Evolutionary conservation across 2,113 vertebrate genomes (phyloP).

Genomic region (Sylvietta virens): DNA sequence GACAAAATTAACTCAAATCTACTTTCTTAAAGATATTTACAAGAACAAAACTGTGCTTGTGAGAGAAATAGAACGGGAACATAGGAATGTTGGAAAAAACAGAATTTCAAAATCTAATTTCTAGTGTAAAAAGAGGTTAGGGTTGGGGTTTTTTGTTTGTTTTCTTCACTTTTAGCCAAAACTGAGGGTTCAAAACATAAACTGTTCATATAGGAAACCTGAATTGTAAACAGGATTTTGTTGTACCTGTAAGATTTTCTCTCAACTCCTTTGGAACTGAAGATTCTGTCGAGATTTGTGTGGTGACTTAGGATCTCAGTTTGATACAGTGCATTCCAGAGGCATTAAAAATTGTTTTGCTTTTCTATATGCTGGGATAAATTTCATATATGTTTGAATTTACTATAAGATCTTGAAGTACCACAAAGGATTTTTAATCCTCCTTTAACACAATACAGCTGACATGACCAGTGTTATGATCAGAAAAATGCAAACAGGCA

Average conservation of each 20-base stretch:
- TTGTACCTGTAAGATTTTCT: neutral
- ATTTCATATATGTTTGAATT: neutral
- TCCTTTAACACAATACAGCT: neutral
- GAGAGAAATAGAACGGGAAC: neutral
- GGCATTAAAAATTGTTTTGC: neutral
- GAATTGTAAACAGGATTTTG: neutral
- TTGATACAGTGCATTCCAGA: neutral
- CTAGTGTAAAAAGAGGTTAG: neutral
- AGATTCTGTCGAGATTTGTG: neutral
- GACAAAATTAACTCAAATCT: neutral
- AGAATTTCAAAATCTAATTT: neutral
- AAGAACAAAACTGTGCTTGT: neutral
- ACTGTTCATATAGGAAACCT: neutral
- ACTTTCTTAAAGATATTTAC: neutral
- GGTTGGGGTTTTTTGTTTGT: neutral
- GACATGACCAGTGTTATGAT: neutral
- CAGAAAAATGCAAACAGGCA: neutral
- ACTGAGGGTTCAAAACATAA: neutral
- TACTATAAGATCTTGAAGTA: neutral
- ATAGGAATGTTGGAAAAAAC: accelerated
- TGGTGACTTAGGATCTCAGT: neutral
- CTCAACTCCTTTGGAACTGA: neutral
- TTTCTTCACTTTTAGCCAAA: neutral
- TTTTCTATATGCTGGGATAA: neutral
- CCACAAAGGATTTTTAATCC: neutral